Conservation (phyloP, 2,113 vertebrate genomes). For the Nipponia nippon region DNA sequence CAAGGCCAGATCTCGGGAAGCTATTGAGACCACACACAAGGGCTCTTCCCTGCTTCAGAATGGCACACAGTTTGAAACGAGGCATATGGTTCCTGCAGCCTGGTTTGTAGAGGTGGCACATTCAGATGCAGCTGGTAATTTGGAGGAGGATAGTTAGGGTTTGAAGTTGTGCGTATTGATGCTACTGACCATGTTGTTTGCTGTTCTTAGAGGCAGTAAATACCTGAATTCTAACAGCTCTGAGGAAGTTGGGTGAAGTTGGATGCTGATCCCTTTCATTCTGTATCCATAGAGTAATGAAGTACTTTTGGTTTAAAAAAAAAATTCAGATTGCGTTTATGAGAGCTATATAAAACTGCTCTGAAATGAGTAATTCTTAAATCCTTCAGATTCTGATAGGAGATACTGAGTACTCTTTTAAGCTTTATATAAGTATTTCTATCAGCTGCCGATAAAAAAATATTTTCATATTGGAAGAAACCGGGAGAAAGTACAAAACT, state of each 20-base stretch:
- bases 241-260: background rate
- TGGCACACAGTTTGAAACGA: fast-evolving
- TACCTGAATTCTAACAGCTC: background rate
- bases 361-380: background rate
- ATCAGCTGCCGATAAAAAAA: background rate
- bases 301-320: background rate
- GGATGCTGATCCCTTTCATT: background rate
- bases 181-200: background rate
- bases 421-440: background rate
- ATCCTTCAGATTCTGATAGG: background rate
- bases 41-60: background rate
- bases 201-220: background rate
- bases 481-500: background rate
- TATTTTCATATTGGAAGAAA: background rate
- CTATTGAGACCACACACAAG: background rate
- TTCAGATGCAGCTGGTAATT: background rate
- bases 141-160: background rate
- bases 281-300: background rate
- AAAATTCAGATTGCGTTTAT: background rate
- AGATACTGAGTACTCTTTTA: background rate
- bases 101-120: background rate
- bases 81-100: background rate
- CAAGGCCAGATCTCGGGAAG: background rate
- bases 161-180: background rate
- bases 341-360: background rate